Evolutionary conservation across 2,797 vertebrate genomes (phyloP).

Genomic region (Chelidonichthys spinosus): DNA sequence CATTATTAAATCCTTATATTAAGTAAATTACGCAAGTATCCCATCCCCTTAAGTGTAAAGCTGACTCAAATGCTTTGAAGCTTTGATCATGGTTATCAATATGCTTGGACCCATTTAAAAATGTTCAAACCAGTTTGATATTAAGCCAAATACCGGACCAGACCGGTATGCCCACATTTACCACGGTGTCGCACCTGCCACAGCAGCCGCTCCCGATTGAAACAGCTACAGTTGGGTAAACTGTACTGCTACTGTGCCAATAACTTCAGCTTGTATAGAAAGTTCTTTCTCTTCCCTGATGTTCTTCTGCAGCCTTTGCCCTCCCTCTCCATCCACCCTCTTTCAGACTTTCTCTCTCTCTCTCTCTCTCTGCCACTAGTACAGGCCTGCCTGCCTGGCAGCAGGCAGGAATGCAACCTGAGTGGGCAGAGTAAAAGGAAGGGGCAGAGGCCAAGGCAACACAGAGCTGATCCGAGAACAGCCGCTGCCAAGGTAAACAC

Average conservation of each 20-base stretch:
- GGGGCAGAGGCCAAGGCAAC: slow-evolving; percentile 63
- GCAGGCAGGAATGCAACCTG: slow-evolving; percentile 54
- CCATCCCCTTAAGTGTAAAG: neutral
- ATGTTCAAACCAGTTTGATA: too few relatives aligned
- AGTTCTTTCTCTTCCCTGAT: slow-evolving; percentile 26
- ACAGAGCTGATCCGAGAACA: slow-evolving; percentile 60
- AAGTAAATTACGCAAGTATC: neutral
- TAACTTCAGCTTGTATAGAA: slow-evolving; percentile 17
- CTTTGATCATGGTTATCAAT: neutral
- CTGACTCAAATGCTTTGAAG: neutral
- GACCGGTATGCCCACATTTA: too few relatives aligned
- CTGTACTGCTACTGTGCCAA: slow-evolving; percentile 2
- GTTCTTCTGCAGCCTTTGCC: slow-evolving; percentile 34
- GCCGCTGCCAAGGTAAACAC: slow-evolving; percentile 67
- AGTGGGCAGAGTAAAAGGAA: slow-evolving; percentile 63
- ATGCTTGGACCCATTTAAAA: too few relatives aligned
- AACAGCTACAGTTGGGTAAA: slow-evolving; percentile 14
- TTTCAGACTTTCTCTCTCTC: slow-evolving; percentile 1
- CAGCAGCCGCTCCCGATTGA: too few relatives aligned
- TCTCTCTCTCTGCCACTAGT: slow-evolving; percentile 20
- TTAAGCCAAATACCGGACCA: too few relatives aligned
- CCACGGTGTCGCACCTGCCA: too few relatives aligned
- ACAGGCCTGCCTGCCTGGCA: slow-evolving; percentile 44
- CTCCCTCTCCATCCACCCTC: slow-evolving; percentile 19
- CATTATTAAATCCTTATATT: neutral